Evolutionary conservation across 2,113 vertebrate genomes (phyloP).

Genomic region (Hystrix brachyura): DNA sequence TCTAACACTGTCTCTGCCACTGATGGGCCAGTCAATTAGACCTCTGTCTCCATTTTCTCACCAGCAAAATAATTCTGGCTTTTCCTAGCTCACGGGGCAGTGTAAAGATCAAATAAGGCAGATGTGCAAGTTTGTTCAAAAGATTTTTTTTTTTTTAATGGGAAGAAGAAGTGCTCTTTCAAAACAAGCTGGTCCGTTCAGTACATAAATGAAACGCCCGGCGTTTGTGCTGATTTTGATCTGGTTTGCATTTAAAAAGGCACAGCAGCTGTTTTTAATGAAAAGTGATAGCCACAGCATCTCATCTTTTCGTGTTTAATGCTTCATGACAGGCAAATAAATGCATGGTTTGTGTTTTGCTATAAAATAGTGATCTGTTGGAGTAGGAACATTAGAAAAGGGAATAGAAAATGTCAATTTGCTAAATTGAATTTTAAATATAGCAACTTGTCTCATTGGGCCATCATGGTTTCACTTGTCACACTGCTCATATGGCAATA

Average conservation of each 20-base stretch:
- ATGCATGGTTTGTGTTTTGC: conserved; percentile 16
- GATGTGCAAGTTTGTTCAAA: conserved; percentile 20
- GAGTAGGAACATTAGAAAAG: conserved; percentile 44
- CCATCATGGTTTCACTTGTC: conserved; percentile 25
- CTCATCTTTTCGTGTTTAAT: conserved; percentile 64
- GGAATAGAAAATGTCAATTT: conserved; percentile 69
- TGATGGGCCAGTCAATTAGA: conserved; percentile 37
- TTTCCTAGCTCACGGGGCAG: background rate
- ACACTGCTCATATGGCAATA: background rate
- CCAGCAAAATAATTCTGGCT: background rate
- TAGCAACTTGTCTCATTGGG: conserved; percentile 36
- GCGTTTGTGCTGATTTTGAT: conserved; percentile 58
- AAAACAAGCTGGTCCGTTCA: conserved; percentile 53
- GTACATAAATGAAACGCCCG: conserved; percentile 18
- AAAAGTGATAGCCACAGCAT: conserved; percentile 60
- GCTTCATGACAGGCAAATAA: conserved; percentile 68
- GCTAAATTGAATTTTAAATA: conserved; percentile 70
- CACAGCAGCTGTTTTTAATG: conserved; percentile 65
- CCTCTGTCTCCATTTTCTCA: conserved; percentile 13
- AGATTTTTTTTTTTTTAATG: background rate
- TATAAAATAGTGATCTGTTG: conserved; percentile 62
- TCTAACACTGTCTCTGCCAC: conserved; percentile 20
- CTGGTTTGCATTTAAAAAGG: conserved; percentile 69
- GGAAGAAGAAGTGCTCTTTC: background rate
- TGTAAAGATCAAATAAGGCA: conserved; percentile 45